Percentiles rank a stretch among this genome's conserved stretches.
These are phyloP conservation scores for Kobus ellipsiprymnus DNA, from an alignment of 2,113 vertebrate genomes.

Conservation along the genomic window DNA sequence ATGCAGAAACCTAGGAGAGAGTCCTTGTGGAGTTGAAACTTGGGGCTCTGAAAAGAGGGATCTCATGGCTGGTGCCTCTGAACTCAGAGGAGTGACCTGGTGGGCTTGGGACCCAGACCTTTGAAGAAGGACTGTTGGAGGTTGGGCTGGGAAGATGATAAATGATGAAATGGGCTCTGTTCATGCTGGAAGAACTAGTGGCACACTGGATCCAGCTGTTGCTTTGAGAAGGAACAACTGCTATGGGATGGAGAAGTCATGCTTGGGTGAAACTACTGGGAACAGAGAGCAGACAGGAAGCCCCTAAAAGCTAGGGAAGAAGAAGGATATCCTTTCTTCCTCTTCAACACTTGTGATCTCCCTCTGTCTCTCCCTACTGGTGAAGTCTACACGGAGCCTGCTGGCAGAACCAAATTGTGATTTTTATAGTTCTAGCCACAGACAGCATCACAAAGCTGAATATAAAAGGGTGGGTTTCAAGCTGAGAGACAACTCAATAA, in stretches of 20 bases:
- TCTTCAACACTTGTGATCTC: not conserved
- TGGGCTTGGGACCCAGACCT: too few species aligned
- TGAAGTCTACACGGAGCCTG: not conserved
- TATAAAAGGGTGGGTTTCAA: not conserved
- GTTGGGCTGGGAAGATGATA: not conserved
- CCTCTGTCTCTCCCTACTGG: not conserved
- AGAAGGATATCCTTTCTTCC: not conserved
- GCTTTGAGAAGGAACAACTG: not conserved
- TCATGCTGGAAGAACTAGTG: not conserved
- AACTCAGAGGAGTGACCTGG: not conserved
- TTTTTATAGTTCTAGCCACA: not conserved
- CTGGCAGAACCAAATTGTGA: not conserved
- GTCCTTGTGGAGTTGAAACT: not conserved
- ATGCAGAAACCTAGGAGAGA: not conserved
- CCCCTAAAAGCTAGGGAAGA: not conserved
- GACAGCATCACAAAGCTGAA: not conserved
- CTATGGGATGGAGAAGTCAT: not conserved
- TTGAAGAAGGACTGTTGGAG: not conserved
- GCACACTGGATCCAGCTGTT: not conserved
- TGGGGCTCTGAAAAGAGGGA: not conserved
- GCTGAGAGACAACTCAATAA: not conserved
- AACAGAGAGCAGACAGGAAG: not conserved
- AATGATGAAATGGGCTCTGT: not conserved
- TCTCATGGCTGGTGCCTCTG: not conserved
- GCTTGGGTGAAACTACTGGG: not conserved